Evolutionary conservation across 1,140 invertebrate genomes (phyloP).

Genomic region (Zaprionus capensis): DNA sequence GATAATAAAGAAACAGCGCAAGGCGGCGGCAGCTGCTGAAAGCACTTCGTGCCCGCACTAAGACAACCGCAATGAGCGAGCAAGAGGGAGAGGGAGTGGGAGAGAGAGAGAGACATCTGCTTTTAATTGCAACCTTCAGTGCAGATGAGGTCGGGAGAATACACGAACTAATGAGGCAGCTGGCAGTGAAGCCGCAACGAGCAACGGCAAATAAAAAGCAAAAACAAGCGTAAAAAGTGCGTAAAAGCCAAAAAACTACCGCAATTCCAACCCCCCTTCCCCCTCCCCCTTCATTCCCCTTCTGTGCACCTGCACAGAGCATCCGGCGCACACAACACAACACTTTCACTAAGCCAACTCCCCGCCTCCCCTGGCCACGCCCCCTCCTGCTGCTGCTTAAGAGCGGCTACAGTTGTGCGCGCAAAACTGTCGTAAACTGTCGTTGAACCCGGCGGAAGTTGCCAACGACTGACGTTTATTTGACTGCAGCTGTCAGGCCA

Average conservation of each 20-base stretch:
- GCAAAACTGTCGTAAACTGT: slow-evolving; percentile 50
- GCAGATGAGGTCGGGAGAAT: slow-evolving; percentile 26
- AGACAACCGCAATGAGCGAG: slow-evolving; percentile 3
- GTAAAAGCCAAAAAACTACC: slow-evolving; percentile 42
- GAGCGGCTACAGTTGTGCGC: background rate
- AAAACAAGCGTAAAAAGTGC: slow-evolving; percentile 54
- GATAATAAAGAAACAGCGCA: slow-evolving; percentile 18
- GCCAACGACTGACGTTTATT: slow-evolving; percentile 73
- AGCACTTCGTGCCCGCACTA: slow-evolving; percentile 10
- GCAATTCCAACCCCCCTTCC: background rate
- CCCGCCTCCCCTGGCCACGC: background rate
- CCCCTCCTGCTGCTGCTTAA: background rate
- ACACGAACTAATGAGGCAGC: slow-evolving; percentile 59
- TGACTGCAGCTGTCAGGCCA: slow-evolving; percentile 67
- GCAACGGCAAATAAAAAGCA: slow-evolving; percentile 22
- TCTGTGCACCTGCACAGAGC: slow-evolving; percentile 6
- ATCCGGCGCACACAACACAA: slow-evolving; percentile 8
- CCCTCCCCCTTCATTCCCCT: background rate
- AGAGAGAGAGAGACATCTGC: slow-evolving; percentile 7
- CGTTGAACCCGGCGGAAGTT: slow-evolving; percentile 47
- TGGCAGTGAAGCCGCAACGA: slow-evolving; percentile 33
- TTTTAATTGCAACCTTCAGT: slow-evolving; percentile 41
- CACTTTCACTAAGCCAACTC: slow-evolving; percentile 33
- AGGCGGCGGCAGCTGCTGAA: slow-evolving; percentile 10
- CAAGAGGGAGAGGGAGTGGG: background rate